Conservation (phyloP, 2,888 invertebrate genomes). For the Torymus tubicola region DNA sequence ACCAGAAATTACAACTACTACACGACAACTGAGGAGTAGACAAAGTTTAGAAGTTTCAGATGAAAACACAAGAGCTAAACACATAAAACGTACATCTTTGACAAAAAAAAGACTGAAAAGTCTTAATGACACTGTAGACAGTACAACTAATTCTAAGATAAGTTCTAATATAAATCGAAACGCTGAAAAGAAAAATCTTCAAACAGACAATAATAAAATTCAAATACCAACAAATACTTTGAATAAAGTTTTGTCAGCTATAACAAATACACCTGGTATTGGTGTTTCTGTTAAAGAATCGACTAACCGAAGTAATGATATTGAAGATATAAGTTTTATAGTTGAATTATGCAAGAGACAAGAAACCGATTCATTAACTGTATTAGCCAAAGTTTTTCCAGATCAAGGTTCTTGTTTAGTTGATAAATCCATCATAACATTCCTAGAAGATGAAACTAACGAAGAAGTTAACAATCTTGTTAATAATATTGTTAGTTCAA, state of each 20-base stretch:
- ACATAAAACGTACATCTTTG: slow-evolving; percentile 41
- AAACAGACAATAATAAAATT: slow-evolving; percentile 65
- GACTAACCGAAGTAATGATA: slow-evolving; percentile 67
- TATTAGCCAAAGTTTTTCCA: slow-evolving; percentile 73
- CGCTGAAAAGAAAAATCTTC: slow-evolving; percentile 60
- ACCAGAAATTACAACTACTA: slow-evolving; percentile 56
- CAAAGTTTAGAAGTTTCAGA: slow-evolving; percentile 60
- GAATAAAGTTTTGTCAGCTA: slow-evolving; percentile 72
- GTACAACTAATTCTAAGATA: slow-evolving; percentile 50
- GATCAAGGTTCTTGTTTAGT: slow-evolving; percentile 74
- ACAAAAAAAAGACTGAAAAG: slow-evolving; percentile 55
- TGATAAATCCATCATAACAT: slow-evolving; percentile 69
- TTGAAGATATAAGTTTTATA: slow-evolving; percentile 74
- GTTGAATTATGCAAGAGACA: slow-evolving; percentile 72
- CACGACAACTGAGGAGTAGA: slow-evolving; percentile 66
- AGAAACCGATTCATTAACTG: slow-evolving; percentile 63
- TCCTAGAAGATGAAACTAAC: slow-evolving; percentile 70
- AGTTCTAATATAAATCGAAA: slow-evolving; percentile 51
- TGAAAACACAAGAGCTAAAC: slow-evolving; percentile 46
- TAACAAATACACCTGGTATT: slow-evolving; percentile 70
- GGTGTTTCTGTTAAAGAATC: slow-evolving; percentile 74
- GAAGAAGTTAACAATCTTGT: slow-evolving; percentile 71
- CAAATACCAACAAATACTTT: slow-evolving; percentile 73
- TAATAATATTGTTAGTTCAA: slow-evolving; percentile 66
- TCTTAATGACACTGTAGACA: slow-evolving; percentile 50